phyloP scores from a whole-genome alignment of 2,113 vertebrate genomes.

The Seriola rivoliana region DNA sequence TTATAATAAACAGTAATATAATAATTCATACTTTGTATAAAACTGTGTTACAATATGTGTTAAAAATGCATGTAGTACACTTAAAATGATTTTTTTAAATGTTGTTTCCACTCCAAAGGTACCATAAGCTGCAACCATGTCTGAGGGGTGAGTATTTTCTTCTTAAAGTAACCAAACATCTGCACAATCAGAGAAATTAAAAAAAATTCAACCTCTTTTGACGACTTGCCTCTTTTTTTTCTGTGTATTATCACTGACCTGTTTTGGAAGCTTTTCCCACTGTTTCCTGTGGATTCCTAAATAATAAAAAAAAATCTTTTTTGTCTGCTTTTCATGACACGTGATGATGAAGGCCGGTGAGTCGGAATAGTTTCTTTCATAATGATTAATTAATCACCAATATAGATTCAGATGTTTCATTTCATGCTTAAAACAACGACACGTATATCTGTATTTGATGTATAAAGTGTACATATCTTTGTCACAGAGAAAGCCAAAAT shows the following conservation, averaged over 20 bases:
- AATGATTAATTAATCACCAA: not conserved
- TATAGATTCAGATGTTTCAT: not conserved
- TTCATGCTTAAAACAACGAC: not conserved
- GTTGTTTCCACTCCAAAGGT: conserved; percentile 52
- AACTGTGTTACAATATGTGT: not conserved
- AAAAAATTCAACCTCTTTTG: not conserved
- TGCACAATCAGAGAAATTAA: not conserved
- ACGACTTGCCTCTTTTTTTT: not conserved
- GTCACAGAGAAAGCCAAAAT: conserved; percentile 80
- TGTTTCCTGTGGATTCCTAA: not conserved
- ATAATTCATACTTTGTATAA: not conserved
- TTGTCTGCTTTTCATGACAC: conserved; percentile 24
- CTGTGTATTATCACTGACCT: not conserved
- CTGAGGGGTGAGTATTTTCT: conserved; percentile 81
- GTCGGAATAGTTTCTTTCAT: conserved; percentile 25
- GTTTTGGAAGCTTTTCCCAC: not conserved
- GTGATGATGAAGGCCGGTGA: conserved; percentile 69
- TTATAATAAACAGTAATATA: not conserved
- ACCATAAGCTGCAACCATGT: conserved; percentile 73
- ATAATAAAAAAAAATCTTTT: not conserved
- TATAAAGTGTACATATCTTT: not conserved
- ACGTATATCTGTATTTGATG: not conserved
- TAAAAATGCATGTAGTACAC: not conserved
- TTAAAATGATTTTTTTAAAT: not conserved
- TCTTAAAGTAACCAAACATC: not conserved